Conservation (phyloP, 2,113 vertebrate genomes). For the Tapirus terrestris region DNA sequence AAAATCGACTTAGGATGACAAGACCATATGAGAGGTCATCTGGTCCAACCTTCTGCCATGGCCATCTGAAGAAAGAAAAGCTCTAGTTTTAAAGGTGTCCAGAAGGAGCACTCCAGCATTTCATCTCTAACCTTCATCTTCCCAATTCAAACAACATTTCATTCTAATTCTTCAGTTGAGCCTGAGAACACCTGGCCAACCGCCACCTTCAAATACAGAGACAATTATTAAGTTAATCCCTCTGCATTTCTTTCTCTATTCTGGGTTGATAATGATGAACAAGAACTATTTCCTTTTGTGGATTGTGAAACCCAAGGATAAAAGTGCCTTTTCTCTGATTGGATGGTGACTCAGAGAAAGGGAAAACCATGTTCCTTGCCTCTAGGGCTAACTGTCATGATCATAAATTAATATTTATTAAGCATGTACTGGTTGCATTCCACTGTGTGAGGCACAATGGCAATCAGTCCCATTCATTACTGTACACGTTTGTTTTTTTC, state of each 20-base stretch:
- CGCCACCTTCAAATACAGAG: constrained; percentile 59
- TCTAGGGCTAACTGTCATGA: constrained; percentile 32
- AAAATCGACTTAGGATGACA: background rate
- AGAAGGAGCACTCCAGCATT: background rate
- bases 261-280: constrained; percentile 17
- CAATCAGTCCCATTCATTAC: constrained; percentile 51
- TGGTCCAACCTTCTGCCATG: background rate
- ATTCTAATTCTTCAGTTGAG: constrained; percentile 27
- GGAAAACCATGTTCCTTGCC: constrained; percentile 5
- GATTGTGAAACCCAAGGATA: constrained; percentile 39
- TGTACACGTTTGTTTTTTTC: background rate
- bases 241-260: constrained; percentile 26
- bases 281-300: constrained; percentile 61
- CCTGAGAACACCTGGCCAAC: constrained; percentile 42
- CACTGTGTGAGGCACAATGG: background rate
- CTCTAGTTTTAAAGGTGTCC: background rate
- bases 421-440: constrained; percentile 11
- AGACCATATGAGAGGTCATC: background rate
- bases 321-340: constrained; percentile 33
- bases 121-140: background rate
- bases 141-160: constrained; percentile 7
- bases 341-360: constrained; percentile 53
- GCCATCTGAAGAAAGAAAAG: background rate
- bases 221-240: constrained; percentile 45
- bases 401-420: constrained; percentile 51